A percentile compares a stretch with the other conserved stretches of the same genome.
phyloP scores from a whole-genome alignment of 2,888 invertebrate species.

The Aquatica leii region DNA sequence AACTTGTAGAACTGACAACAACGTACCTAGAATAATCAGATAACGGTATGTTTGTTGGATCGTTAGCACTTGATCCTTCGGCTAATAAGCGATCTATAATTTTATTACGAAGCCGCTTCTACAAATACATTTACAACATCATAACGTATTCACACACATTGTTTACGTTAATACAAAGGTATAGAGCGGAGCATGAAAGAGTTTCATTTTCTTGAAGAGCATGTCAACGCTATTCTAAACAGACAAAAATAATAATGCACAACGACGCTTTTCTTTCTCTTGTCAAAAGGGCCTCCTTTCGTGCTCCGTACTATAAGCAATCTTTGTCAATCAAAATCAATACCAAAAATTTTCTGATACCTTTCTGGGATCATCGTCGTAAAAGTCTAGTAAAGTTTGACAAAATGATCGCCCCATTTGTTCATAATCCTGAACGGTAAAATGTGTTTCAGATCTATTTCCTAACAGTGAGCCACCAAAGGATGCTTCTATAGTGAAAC shows the following conservation, averaged over 20 bases:
- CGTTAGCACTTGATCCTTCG: conserved; percentile 88
- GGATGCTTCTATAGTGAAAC: conserved; percentile 95
- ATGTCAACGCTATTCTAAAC: too few species aligned
- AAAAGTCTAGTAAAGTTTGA: conserved; percentile 91
- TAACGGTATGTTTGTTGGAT: conserved; percentile 84
- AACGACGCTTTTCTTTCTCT: too few species aligned
- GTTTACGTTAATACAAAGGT: too few species aligned
- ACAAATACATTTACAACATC: conserved; percentile 47
- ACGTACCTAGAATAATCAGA: conserved; percentile 88
- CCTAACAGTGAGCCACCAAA: conserved; percentile 90
- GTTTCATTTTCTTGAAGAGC: too few species aligned
- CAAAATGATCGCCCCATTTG: conserved; percentile 90
- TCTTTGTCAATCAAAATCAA: too few species aligned
- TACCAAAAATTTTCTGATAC: conserved; percentile 55
- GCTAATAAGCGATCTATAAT: conserved; percentile 80
- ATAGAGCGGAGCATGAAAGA: too few species aligned
- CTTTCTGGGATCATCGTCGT: conserved; percentile 85
- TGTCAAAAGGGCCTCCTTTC: too few species aligned
- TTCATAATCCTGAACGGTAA: conserved; percentile 80
- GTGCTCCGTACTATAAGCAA: too few species aligned
- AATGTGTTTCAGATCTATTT: conserved; percentile 83
- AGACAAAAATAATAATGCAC: too few species aligned
- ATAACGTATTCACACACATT: too few species aligned
- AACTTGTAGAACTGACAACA: too few species aligned
- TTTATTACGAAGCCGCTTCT: conserved; percentile 81